These are phyloP conservation scores for Drosophila nasuta DNA, from an alignment of 1,140 invertebrate genomes.

Conservation along the genomic window DNA sequence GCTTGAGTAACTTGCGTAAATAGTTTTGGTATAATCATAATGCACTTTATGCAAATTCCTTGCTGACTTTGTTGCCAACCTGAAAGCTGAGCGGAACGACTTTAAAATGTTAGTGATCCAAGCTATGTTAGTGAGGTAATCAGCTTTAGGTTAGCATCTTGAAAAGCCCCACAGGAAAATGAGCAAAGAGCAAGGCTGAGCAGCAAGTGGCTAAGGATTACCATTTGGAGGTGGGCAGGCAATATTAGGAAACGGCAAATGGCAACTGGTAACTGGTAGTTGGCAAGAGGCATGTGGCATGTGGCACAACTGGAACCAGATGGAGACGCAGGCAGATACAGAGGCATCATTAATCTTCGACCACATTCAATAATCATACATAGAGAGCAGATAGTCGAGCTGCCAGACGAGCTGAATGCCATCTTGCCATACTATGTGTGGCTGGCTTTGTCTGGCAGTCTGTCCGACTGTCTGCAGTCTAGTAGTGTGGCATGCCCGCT, in stretches of 20 bases:
- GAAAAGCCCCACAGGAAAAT: slow-evolving; percentile 3
- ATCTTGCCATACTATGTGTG: slow-evolving; percentile 7
- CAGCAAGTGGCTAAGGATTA: slow-evolving; percentile 26
- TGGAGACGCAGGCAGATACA: slow-evolving; percentile 11
- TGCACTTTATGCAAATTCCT: not conserved
- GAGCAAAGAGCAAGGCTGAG: slow-evolving; percentile 18
- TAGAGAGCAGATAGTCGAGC: slow-evolving; percentile 36
- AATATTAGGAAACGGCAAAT: slow-evolving; percentile 44
- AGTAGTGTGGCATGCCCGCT: slow-evolving; percentile 46
- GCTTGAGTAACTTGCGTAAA: too few species aligned
- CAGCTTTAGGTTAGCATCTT: slow-evolving; percentile 30
- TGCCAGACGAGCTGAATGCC: slow-evolving; percentile 39
- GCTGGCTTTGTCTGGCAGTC: slow-evolving; percentile 6
- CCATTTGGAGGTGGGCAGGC: slow-evolving; percentile 8
- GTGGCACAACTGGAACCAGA: slow-evolving; percentile 15
- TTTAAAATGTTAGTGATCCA: not conserved
- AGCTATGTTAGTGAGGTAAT: slow-evolving; percentile 11
- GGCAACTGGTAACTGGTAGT: slow-evolving; percentile 17
- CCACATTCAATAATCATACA: slow-evolving; percentile 80
- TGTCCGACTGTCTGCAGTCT: slow-evolving; percentile 6
- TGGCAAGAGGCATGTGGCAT: slow-evolving; percentile 16
- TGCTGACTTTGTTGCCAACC: not conserved
- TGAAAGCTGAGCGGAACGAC: not conserved
- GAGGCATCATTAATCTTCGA: slow-evolving; percentile 78
- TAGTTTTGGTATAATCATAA: not conserved